Evolutionary conservation across 2,888 invertebrate genomes (phyloP).

Genomic region (Sinhomidia bicolor): DNA sequence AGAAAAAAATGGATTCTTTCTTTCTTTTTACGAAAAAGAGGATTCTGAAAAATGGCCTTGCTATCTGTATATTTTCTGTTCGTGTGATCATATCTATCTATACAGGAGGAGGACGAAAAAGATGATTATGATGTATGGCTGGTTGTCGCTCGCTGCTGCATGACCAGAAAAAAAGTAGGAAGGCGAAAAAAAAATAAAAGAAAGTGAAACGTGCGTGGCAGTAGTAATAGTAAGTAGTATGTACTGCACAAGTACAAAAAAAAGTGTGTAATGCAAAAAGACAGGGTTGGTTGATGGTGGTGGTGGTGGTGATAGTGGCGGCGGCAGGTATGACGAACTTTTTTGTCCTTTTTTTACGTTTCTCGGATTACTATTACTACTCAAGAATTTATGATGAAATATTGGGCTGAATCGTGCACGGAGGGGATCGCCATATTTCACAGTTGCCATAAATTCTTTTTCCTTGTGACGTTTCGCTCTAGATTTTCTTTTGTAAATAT

Average conservation of each 20-base stretch:
- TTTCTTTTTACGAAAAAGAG: background rate
- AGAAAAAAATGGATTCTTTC: constrained; percentile 4
- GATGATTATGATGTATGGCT: constrained; percentile 54
- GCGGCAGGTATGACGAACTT: constrained; percentile 4
- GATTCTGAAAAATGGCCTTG: constrained; percentile 22
- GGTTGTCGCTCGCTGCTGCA: constrained; percentile 27
- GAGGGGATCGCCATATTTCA: background rate
- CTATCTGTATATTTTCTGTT: background rate
- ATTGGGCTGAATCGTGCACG: constrained; percentile 1
- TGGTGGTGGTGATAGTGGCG: background rate
- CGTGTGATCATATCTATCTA: constrained; percentile 18
- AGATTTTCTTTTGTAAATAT: background rate
- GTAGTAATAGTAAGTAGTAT: too few species aligned
- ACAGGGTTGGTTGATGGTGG: too few species aligned
- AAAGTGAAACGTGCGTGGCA: constrained; percentile 23
- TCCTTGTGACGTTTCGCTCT: background rate
- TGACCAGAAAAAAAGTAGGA: background rate
- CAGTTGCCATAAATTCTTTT: background rate
- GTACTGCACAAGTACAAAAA: too few species aligned
- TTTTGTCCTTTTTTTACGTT: background rate
- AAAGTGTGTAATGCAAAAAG: too few species aligned
- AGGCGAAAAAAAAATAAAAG: too few species aligned
- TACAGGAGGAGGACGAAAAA: background rate
- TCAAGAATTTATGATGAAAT: constrained; percentile 47
- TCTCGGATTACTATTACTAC: constrained; percentile 20